These are phyloP conservation scores for Gambusia holbrooki DNA, from an alignment of 2,113 vertebrate genomes.

Conservation along the genomic window DNA sequence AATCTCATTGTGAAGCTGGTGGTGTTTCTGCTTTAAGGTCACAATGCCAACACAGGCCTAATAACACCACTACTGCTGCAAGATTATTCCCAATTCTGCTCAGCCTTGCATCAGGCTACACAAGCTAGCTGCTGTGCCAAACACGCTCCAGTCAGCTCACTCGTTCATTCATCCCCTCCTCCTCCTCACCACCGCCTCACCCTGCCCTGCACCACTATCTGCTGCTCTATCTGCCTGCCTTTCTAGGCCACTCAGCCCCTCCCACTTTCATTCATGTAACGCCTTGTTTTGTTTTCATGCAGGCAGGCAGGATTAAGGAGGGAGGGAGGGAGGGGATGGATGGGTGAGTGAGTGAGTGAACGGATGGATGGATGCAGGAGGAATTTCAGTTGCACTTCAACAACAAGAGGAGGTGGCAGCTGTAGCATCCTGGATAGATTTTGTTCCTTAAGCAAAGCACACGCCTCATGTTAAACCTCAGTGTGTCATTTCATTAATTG, in stretches of 20 bases:
- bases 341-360: slow-evolving; percentile 17
- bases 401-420: slow-evolving; percentile 38
- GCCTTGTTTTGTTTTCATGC: slow-evolving; percentile 75
- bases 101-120: slow-evolving; percentile 35
- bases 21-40: not conserved
- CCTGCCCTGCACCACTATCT: slow-evolving; percentile 69
- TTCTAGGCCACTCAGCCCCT: slow-evolving; percentile 74
- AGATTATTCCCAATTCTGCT: slow-evolving; percentile 49
- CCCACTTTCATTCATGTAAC: slow-evolving; percentile 78
- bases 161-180: slow-evolving; percentile 62
- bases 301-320: slow-evolving; percentile 18
- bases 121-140: slow-evolving; percentile 55
- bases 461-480: slow-evolving; percentile 30
- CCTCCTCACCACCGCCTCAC: slow-evolving; percentile 58
- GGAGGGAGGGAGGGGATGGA: slow-evolving; percentile 22
- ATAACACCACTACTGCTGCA: slow-evolving; percentile 24
- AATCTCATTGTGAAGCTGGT: not conserved
- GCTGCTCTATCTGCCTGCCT: slow-evolving; percentile 64
- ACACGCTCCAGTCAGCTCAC: slow-evolving; percentile 59
- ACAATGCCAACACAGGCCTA: not conserved
- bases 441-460: slow-evolving; percentile 57
- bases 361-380: slow-evolving; percentile 39
- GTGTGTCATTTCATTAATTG: slow-evolving; percentile 49
- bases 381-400: slow-evolving; percentile 59
- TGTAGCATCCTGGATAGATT: slow-evolving; percentile 58